Conservation (phyloP, 2,797 vertebrate species). For the Acanthurus lineatus region DNA sequence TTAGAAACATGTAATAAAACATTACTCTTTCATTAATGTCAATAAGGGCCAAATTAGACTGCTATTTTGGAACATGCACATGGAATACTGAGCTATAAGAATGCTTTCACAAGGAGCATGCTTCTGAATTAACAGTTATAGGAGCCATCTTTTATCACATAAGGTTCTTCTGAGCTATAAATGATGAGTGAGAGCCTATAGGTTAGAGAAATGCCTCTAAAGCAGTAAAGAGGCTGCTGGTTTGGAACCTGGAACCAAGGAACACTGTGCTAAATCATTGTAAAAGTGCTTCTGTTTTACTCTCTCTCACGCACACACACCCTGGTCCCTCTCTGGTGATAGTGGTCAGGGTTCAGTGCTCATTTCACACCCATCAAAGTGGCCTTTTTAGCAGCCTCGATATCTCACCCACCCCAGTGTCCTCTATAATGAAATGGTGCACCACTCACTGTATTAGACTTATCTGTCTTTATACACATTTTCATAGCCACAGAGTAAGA, state of each 20-base stretch:
- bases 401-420: conserved; percentile 13
- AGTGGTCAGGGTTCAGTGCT: conserved; percentile 68
- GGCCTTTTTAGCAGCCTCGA: conserved; percentile 72
- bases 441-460: conserved; percentile 5
- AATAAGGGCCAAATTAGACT: conserved; percentile 38
- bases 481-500: conserved; percentile 2
- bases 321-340: conserved; percentile 41
- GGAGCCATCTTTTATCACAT: conserved; percentile 14
- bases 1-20: conserved; percentile 55
- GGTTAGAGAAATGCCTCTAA: not conserved
- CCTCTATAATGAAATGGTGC: conserved; percentile 36
- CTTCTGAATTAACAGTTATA: conserved; percentile 10
- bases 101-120: not conserved
- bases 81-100: conserved; percentile 9
- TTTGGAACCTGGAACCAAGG: not conserved
- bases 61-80: conserved; percentile 23
- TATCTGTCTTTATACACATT: conserved; percentile 17
- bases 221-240: not conserved
- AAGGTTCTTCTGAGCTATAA: not conserved
- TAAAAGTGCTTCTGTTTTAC: conserved; percentile 12
- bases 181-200: conserved; percentile 16
- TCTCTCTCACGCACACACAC: not conserved
- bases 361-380: conserved; percentile 75
- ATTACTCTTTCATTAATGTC: conserved; percentile 45
- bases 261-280: conserved; percentile 22